Evolutionary conservation across 2,797 vertebrate species (phyloP), one percentile per base, ranked within the genome.

Genomic region (Macropodus opercularis): DNA sequence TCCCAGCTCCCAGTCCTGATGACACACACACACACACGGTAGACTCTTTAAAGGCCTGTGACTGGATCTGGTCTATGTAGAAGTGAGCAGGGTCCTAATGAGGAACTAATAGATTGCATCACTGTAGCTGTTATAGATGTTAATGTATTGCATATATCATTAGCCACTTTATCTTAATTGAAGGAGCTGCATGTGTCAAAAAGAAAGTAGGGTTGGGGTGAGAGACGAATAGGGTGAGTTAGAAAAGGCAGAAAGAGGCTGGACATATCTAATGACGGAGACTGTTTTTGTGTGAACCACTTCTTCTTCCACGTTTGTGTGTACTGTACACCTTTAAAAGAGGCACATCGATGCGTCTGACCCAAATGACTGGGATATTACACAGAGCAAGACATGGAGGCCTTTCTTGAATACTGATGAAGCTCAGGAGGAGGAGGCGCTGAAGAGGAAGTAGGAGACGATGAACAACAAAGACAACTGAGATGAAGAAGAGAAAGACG

Each of bases 301-400:
- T 50, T 50, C 68, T 32, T 52, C 7, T 51, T 35, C 62, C 56
- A 38, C 66, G 47, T 56, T 66, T 50, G 70, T 15, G 48, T 21
- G 32, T 4, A 75, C 29, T 21, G 32, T 4, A 75, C 29, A 73
- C 36, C 76, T 75, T 80, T 80, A 76, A 79, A 71, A 77, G 52
- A 58, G 63, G 29, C 72, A 63, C 56, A 40, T 63, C 60, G 78
- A 83, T 79, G 79, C 51, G 75, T 27, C 82, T 77, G 83, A 89
- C 85, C 85, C 78, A 87, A 85, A 87, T 86, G 89, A 87, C 81
- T 80, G 63, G 79, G 74, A 83, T 85, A 84, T 86, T 88, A 87
- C 75, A 69, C 66, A 58, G 77, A 76, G 79, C 12, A 63, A 42
- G 68, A 36, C 64, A 62, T 40, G 13, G 53, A 42, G 68, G 27